Evolutionary conservation across 2,113 vertebrate genomes (phyloP), one percentile per base, ranked within the genome.

Genomic region (Macquaria australasica): DNA sequence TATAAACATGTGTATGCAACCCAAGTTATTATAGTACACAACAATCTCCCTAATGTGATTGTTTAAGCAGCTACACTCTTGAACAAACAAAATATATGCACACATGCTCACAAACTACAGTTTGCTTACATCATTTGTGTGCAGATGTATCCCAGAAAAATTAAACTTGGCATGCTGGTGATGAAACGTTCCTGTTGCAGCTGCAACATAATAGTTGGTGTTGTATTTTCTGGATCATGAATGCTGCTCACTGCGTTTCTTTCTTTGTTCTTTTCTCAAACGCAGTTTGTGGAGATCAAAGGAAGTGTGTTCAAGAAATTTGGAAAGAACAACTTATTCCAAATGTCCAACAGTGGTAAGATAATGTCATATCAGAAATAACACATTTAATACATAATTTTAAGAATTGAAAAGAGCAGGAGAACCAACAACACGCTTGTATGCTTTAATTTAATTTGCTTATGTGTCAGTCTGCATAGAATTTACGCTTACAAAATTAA

Each of bases 271-370:
- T 85, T 6, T 6, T 31, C 58, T 63, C 23, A 4, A 23, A 95
- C 95, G 94, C 96, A 99, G 98, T 99, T 99, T 55, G 98, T 99
- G 87, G 98, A 99, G 96, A 99, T 99, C 94, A 99, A 99, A 96
- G 98, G 97, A 93, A 99, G 98, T n/a, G 98, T 99, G 87, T 99
- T 99, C 94, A 99, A 99, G 95, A 99, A 99, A 94, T 99, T 99
- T 96, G 98, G 97, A 94, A 99, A 99, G 95, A 98, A 99, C 92
- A 99, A 99, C 91, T 96, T 99, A 69, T 99, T 99, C 93, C 98
- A 99, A 85, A 99, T 99, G 97, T 99, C 98, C 20, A 99, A 99
- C 83, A 99, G 98, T 0, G 98, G 98, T 99, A 96, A 66, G 98
- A 94, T 23, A 10, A 1, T 6, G 1, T 37, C 9, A 1, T 28